Evolutionary conservation across 2,797 vertebrate genomes (phyloP).

Genomic region (Gymnocypris eckloni): DNA sequence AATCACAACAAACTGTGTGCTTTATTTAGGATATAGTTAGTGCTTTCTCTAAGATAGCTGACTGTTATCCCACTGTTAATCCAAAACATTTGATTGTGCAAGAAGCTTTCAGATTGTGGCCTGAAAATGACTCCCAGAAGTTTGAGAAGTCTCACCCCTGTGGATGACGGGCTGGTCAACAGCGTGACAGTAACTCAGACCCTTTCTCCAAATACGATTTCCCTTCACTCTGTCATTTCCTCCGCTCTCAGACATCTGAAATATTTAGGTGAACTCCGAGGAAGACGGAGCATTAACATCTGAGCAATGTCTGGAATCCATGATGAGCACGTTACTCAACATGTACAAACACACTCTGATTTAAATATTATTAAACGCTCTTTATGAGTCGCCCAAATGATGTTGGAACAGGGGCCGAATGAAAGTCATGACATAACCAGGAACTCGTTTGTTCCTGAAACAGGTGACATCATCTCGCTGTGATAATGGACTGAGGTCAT

Average conservation of each 20-base stretch:
- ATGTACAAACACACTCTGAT: constrained; percentile 4
- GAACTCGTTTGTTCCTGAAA: background rate
- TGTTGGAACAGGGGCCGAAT: background rate
- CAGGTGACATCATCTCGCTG: constrained; percentile 30
- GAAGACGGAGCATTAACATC: constrained; percentile 17
- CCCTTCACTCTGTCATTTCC: constrained; percentile 33
- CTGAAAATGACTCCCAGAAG: background rate
- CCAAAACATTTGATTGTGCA: too few species aligned
- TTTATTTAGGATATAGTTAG: background rate
- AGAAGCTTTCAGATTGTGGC: background rate
- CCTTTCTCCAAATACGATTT: background rate
- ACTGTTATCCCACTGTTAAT: too few species aligned
- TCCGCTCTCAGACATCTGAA: constrained; percentile 3
- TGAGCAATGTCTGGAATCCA: constrained; percentile 37
- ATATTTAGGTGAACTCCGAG: constrained; percentile 27
- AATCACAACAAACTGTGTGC: background rate
- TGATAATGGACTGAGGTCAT: constrained; percentile 30
- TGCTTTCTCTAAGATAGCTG: background rate
- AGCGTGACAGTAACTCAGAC: background rate
- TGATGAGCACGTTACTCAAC: background rate
- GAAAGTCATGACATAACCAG: background rate
- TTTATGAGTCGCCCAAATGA: background rate
- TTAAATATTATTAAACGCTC: background rate
- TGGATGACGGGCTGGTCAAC: background rate
- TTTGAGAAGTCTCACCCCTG: background rate